Conservation (phyloP, 2,888 invertebrate species). For the Dinocampus coccinellae region DNA sequence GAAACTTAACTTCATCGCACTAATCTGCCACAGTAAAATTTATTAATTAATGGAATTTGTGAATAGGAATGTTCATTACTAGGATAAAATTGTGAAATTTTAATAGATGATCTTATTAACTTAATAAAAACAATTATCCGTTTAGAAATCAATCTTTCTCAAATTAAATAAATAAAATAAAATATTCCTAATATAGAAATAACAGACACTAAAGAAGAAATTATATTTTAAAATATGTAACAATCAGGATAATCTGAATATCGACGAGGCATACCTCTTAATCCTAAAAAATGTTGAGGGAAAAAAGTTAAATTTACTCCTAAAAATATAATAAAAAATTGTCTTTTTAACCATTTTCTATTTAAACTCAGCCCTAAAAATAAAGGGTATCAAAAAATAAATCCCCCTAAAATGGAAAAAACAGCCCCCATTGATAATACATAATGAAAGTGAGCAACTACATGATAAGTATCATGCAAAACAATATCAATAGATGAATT, state of each 20-base stretch:
- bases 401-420: conserved; percentile 82
- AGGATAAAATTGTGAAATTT: conserved; percentile 72
- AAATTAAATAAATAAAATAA: conserved; percentile 75
- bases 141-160: conserved; percentile 74
- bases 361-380: conserved; percentile 77
- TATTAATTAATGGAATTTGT: conserved; percentile 67
- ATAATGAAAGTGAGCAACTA: conserved; percentile 87
- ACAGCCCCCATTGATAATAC: conserved; percentile 85
- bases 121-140: conserved; percentile 71
- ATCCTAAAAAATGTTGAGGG: conserved; percentile 81
- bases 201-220: conserved; percentile 78
- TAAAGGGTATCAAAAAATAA: conserved; percentile 80
- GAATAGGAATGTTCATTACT: conserved; percentile 48
- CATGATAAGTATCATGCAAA: conserved; percentile 87
- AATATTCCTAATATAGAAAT: conserved; percentile 75
- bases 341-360: conserved; percentile 74
- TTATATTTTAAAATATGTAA: conserved; percentile 77
- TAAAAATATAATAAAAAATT: conserved; percentile 80
- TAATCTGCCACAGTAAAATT: conserved; percentile 75
- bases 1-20: conserved; percentile 71
- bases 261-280: conserved; percentile 82
- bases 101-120: conserved; percentile 73
- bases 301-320: conserved; percentile 86
- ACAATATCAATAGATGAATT: conserved; percentile 84
- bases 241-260: conserved; percentile 81